Conservation (phyloP, 2,797 vertebrate species). For the Pseudopleuronectes americanus region DNA sequence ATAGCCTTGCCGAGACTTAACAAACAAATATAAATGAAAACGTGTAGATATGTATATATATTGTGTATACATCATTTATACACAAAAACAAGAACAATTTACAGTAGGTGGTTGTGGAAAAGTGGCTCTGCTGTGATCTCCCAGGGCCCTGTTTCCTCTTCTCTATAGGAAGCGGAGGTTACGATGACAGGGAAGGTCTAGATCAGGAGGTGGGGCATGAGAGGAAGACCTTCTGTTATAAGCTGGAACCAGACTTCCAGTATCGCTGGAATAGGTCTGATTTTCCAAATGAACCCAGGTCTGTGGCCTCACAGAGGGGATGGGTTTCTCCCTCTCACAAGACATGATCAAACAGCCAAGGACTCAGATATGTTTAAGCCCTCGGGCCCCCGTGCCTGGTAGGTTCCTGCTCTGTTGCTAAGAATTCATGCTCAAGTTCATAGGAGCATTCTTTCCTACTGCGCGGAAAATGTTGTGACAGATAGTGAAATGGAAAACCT, state of each 20-base stretch:
- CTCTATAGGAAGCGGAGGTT: slow-evolving; percentile 52
- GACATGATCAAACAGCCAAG: slow-evolving; percentile 1
- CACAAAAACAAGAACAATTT: slow-evolving; percentile 6
- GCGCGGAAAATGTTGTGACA: slow-evolving; percentile 66
- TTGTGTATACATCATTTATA: not conserved
- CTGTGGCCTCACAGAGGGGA: slow-evolving; percentile 2
- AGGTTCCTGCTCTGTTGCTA: slow-evolving; percentile 38
- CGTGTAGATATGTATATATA: not conserved
- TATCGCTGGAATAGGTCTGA: slow-evolving; percentile 22
- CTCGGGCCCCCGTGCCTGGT: not conserved
- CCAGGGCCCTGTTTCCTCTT: slow-evolving; percentile 53
- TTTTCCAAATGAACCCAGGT: slow-evolving; percentile 15
- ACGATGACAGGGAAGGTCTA: slow-evolving; percentile 42
- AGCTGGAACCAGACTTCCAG: slow-evolving; percentile 28
- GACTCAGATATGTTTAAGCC: slow-evolving; percentile 1
- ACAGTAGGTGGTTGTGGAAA: slow-evolving; percentile 41
- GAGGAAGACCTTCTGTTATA: slow-evolving; percentile 38
- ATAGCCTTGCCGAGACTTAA: not conserved
- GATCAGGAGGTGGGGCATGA: slow-evolving; percentile 48
- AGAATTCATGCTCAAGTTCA: slow-evolving; percentile 49
- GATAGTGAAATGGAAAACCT: slow-evolving; percentile 60
- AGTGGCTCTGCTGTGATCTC: slow-evolving; percentile 31
- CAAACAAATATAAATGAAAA: not conserved
- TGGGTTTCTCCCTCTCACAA: slow-evolving; percentile 18
- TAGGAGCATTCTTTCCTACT: slow-evolving; percentile 27